Conservation (phyloP, 2,888 invertebrate genomes). For the Phorcus lineatus region DNA sequence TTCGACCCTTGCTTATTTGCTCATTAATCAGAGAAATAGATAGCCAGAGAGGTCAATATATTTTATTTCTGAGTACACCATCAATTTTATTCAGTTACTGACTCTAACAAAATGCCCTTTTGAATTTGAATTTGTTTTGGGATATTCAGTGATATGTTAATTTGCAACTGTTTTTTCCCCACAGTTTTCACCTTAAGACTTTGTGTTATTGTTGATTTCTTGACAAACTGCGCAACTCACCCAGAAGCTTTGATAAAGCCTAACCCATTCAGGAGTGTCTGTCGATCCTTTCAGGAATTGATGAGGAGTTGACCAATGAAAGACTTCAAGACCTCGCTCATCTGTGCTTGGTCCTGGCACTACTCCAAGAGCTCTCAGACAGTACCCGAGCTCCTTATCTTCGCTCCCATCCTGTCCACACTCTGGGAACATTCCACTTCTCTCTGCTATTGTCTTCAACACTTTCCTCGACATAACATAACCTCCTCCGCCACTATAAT, state of each 20-base stretch:
- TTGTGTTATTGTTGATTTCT: no score
- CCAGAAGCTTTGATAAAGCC: neutral
- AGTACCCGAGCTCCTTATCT: neutral
- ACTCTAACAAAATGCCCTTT: no score
- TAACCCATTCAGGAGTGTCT: neutral
- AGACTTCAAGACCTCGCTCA: neutral
- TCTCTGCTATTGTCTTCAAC: constrained; percentile 83
- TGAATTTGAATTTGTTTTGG: no score
- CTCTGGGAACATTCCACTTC: constrained; percentile 76
- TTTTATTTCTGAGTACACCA: no score
- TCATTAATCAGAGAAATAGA: no score
- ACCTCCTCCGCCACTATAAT: constrained; percentile 75
- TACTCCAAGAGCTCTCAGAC: neutral
- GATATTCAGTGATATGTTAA: no score
- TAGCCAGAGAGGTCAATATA: no score
- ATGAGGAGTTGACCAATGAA: neutral
- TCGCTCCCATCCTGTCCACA: neutral
- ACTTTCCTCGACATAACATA: constrained; percentile 93
- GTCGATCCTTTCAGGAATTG: neutral
- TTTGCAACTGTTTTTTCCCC: no score
- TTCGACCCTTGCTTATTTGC: no score
- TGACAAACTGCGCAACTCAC: neutral
- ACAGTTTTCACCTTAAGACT: no score
- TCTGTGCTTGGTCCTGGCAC: neutral
- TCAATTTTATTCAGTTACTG: no score